These are phyloP conservation scores for Malurus cyaneus DNA, from an alignment of 2,113 vertebrate species.

Conservation along the genomic window DNA sequence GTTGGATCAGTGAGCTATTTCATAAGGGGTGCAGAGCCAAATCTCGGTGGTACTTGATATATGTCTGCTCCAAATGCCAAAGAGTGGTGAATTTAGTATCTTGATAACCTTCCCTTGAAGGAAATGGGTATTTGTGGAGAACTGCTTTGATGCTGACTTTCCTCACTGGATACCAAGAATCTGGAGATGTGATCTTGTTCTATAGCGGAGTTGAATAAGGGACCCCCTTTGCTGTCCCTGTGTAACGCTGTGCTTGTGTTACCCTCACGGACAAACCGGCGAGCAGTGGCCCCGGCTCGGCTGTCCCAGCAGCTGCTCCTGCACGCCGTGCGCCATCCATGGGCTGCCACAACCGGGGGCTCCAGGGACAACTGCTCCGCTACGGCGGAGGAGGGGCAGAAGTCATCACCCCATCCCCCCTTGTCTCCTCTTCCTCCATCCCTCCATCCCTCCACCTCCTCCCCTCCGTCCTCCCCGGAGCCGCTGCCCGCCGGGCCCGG, in stretches of 20 bases:
- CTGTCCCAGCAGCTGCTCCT: background rate
- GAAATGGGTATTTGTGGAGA: background rate
- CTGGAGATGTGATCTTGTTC: background rate
- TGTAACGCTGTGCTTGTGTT: background rate
- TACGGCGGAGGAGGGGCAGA: background rate
- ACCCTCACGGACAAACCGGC: no score
- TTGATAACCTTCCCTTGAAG: background rate
- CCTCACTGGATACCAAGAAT: background rate
- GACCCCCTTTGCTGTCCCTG: background rate
- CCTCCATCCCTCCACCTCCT: background rate
- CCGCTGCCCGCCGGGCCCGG: background rate
- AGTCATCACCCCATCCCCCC: background rate
- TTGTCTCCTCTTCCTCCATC: background rate
- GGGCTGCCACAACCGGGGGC: background rate
- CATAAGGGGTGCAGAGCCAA: background rate
- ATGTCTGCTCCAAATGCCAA: background rate
- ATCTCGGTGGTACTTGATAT: background rate
- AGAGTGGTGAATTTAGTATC: background rate
- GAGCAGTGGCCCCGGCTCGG: background rate
- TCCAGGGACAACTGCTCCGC: background rate
- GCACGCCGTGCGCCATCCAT: rapidly evolving
- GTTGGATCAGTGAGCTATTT: background rate
- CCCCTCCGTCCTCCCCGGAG: background rate
- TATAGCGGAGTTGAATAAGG: background rate
- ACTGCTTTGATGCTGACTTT: background rate